A percentile compares a stretch with the other conserved stretches of the same genome.
Conservation (phyloP, 2,797 vertebrate genomes). For the Numenius phaeopus region DNA sequence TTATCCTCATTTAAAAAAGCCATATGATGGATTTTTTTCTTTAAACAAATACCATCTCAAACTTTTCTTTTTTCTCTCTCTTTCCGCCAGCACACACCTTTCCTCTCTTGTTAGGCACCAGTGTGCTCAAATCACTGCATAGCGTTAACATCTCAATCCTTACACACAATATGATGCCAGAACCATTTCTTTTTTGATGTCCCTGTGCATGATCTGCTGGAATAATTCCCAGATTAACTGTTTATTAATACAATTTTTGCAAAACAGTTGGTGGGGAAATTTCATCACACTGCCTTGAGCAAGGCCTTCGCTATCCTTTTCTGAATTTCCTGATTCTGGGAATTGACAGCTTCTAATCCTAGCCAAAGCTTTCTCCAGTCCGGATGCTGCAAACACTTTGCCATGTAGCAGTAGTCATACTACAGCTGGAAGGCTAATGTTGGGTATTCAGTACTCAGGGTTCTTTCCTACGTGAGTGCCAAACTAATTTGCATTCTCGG, state of each 20-base stretch:
- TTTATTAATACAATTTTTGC: slow-evolving; percentile 13
- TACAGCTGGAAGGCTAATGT: neutral
- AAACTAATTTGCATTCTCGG: neutral
- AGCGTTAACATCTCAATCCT: neutral
- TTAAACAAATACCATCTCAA: slow-evolving; percentile 36
- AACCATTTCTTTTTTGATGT: slow-evolving; percentile 14
- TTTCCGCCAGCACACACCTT: slow-evolving; percentile 8
- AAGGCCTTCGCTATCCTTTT: neutral
- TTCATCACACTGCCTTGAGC: neutral
- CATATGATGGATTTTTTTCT: slow-evolving; percentile 51
- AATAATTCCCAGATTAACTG: slow-evolving; percentile 30
- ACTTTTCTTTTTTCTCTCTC: slow-evolving; percentile 13
- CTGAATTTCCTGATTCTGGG: neutral
- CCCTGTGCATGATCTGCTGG: neutral
- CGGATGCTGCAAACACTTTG: neutral
- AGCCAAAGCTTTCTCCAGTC: neutral
- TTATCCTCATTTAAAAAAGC: slow-evolving; percentile 41
- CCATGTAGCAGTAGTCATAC: neutral
- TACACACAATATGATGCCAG: neutral
- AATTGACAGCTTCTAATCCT: neutral
- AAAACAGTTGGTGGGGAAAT: neutral
- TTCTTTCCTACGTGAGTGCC: neutral
- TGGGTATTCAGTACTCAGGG: neutral
- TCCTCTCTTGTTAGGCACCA: neutral
- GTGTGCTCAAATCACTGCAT: neutral